These are phyloP conservation scores for Triplophysa rosa DNA, from an alignment of 2,113 vertebrate genomes.

Conservation along the genomic window DNA sequence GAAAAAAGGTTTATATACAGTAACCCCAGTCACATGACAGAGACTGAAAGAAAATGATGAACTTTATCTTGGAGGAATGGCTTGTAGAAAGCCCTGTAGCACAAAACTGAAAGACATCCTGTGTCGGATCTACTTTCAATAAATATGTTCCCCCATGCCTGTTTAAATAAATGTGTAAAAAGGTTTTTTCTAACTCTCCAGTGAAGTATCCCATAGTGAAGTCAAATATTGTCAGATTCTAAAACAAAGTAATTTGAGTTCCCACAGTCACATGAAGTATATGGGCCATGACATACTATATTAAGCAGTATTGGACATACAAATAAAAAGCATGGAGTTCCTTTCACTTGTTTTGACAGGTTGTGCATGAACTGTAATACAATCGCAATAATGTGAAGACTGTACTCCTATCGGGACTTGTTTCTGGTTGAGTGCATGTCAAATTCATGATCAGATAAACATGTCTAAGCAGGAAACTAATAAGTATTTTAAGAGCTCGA, in stretches of 20 bases:
- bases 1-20: not conserved
- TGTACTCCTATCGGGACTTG: not conserved
- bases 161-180: not conserved
- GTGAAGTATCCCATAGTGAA: not conserved
- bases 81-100: not conserved
- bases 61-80: not conserved
- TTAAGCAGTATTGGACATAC: not conserved
- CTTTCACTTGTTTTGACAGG: slow-evolving; percentile 4
- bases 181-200: not conserved
- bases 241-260: not conserved
- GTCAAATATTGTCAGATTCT: not conserved
- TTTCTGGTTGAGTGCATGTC: not conserved
- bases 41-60: not conserved
- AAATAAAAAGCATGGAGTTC: not conserved
- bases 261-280: not conserved
- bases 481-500: not conserved
- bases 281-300: not conserved
- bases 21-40: not conserved
- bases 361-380: slow-evolving; percentile 18
- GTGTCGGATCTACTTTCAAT: not conserved
- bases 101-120: not conserved
- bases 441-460: slow-evolving; percentile 13
- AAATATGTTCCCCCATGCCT: not conserved
- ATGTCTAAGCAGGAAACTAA: not conserved
- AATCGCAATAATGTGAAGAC: not conserved